Conservation (phyloP, 2,888 invertebrate species). For the Nasonovia ribisnigri region DNA sequence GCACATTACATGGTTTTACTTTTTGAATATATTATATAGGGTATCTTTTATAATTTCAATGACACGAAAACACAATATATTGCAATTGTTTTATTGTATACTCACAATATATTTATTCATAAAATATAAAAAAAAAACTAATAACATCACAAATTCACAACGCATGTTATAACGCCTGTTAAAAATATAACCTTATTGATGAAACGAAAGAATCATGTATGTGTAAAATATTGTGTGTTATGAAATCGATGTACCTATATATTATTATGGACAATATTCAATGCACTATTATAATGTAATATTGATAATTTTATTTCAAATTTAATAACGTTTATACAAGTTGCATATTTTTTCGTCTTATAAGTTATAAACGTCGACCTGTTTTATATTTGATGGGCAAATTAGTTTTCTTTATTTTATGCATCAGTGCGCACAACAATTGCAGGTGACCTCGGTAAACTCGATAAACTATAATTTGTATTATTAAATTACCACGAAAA, state of each 20-base stretch:
- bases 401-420: neutral
- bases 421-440: neutral
- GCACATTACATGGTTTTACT: neutral
- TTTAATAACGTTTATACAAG: neutral
- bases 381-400: neutral
- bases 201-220: neutral
- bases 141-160: too few species aligned
- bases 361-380: neutral
- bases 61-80: neutral
- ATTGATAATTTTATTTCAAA: neutral
- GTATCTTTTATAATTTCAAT: neutral
- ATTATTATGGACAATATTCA: neutral
- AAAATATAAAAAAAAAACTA: neutral
- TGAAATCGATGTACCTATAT: neutral
- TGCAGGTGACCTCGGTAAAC: neutral
- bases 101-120: neutral
- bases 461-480: neutral
- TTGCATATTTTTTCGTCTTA: neutral
- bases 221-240: neutral
- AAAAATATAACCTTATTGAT: neutral
- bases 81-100: neutral
- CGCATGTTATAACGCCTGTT: neutral
- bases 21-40: neutral
- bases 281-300: neutral
- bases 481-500: neutral